Conservation (phyloP, 2,113 vertebrate species). For the Xiphophorus hellerii region DNA sequence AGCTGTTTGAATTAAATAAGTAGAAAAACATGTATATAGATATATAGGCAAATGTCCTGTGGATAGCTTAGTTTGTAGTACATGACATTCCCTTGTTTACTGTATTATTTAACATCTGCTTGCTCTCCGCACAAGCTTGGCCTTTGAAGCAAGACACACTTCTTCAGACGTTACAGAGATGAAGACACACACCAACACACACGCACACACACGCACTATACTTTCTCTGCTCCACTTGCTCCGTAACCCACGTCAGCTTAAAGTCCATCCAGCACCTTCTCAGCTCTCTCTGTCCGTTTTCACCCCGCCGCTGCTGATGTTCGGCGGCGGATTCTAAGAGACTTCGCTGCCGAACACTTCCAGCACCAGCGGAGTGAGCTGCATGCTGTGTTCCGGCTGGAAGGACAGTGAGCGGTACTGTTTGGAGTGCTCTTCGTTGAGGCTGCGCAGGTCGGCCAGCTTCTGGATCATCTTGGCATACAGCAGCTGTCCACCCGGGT, state of each 20-base stretch:
- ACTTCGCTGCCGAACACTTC: slow-evolving; percentile 97
- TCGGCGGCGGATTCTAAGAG: slow-evolving; percentile 78
- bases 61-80: slow-evolving; percentile 54
- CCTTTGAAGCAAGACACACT: slow-evolving; percentile 41
- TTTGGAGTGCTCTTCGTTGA: slow-evolving; percentile 96
- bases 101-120: slow-evolving; percentile 44
- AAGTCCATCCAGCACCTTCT: slow-evolving; percentile 47
- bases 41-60: slow-evolving; percentile 56
- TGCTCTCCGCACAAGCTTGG: slow-evolving; percentile 55
- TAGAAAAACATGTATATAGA: slow-evolving; percentile 47
- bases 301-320: background rate
- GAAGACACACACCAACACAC: slow-evolving; percentile 3
- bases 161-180: slow-evolving; percentile 39
- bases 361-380: slow-evolving; percentile 94
- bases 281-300: slow-evolving; percentile 40
- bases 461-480: slow-evolving; percentile 99
- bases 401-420: slow-evolving; percentile 95
- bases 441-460: slow-evolving; percentile 93
- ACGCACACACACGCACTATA: slow-evolving; percentile 10
- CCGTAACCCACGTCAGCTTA: slow-evolving; percentile 39
- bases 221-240: slow-evolving; percentile 29
- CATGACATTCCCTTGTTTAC: slow-evolving; percentile 63
- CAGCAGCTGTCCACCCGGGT: slow-evolving; percentile 87
- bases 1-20: slow-evolving; percentile 75
- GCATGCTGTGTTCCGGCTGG: slow-evolving; percentile 91